Percentiles rank a stretch among this genome's conserved stretches.
phyloP scores from a whole-genome alignment of 2,113 vertebrate genomes.

The Alouatta palliata region DNA sequence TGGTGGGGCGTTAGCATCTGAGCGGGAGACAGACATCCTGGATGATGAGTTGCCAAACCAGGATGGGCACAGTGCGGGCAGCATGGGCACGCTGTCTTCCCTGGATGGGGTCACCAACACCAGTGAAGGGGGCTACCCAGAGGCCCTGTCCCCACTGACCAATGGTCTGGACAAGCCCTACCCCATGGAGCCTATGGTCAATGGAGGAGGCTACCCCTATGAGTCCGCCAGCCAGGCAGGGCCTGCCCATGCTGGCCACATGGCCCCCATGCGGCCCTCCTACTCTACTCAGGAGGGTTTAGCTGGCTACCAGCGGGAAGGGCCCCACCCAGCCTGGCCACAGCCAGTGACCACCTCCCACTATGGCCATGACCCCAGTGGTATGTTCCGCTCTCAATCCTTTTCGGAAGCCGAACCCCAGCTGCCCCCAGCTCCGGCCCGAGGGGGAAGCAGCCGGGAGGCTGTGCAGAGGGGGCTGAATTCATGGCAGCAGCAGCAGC shows the following conservation, averaged over 20 bases:
- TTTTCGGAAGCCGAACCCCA: slow-evolving; percentile 86
- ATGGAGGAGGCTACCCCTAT: slow-evolving; percentile 86
- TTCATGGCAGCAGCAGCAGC: slow-evolving; percentile 94
- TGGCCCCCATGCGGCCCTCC: slow-evolving; percentile 82
- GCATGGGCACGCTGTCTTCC: slow-evolving; percentile 93
- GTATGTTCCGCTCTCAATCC: slow-evolving; percentile 91
- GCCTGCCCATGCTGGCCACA: slow-evolving; percentile 71
- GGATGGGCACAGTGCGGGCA: slow-evolving; percentile 95
- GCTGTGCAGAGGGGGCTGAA: slow-evolving; percentile 96
- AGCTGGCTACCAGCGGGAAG: slow-evolving; percentile 80
- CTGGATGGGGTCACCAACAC: slow-evolving; percentile 90
- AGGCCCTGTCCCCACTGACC: slow-evolving; percentile 82
- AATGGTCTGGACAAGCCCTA: slow-evolving; percentile 85
- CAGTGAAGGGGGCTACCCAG: slow-evolving; percentile 85
- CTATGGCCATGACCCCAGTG: slow-evolving; percentile 80
- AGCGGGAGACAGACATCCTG: slow-evolving; percentile 97
- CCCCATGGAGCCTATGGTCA: slow-evolving; percentile 84
- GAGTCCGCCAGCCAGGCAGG: slow-evolving; percentile 72
- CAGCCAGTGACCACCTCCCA: slow-evolving; percentile 76
- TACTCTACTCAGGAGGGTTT: slow-evolving; percentile 88
- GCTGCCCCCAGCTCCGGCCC: slow-evolving; percentile 90
- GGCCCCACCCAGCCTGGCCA: slow-evolving; percentile 74
- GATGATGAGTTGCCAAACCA: slow-evolving; percentile 96
- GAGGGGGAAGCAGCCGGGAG: slow-evolving; percentile 95
- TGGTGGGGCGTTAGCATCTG: slow-evolving; percentile 83